A percentile compares a stretch with the other conserved stretches of the same genome.
Conservation (phyloP, 2,113 vertebrate genomes). For the Alaudala cheleensis region DNA sequence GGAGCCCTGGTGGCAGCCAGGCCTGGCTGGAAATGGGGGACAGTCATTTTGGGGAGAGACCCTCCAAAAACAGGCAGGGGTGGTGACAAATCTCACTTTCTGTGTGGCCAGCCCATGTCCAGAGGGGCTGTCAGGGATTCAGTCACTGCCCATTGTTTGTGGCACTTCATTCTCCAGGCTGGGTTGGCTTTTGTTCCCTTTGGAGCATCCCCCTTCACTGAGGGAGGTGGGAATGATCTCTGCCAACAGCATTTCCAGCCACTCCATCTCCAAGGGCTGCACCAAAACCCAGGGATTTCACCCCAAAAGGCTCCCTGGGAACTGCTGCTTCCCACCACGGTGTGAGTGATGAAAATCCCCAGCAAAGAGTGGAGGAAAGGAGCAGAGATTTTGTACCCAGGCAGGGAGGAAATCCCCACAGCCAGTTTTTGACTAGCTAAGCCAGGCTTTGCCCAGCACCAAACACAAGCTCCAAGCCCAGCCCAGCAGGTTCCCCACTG, state of each 20-base stretch:
- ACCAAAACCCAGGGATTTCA: not conserved
- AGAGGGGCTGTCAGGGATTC: not conserved
- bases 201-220: not conserved
- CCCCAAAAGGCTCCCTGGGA: not conserved
- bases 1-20: fast-evolving
- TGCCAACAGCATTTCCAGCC: not conserved
- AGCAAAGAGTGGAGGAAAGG: fast-evolving
- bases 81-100: fast-evolving
- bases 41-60: fast-evolving
- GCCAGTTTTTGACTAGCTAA: not conserved
- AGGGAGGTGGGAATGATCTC: not conserved
- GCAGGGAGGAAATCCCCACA: not conserved
- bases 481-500: not conserved
- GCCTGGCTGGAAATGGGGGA: not conserved
- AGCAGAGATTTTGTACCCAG: not conserved
- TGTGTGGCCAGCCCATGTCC: not conserved
- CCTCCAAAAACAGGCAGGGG: fast-evolving
- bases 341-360: not conserved
- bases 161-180: not conserved
- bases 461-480: not conserved
- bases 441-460: not conserved
- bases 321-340: not conserved
- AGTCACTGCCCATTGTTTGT: not conserved
- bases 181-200: not conserved
- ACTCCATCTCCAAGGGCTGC: not conserved